phyloP scores from a whole-genome alignment of 2,888 invertebrate genomes.

The Eurytoma californica region DNA sequence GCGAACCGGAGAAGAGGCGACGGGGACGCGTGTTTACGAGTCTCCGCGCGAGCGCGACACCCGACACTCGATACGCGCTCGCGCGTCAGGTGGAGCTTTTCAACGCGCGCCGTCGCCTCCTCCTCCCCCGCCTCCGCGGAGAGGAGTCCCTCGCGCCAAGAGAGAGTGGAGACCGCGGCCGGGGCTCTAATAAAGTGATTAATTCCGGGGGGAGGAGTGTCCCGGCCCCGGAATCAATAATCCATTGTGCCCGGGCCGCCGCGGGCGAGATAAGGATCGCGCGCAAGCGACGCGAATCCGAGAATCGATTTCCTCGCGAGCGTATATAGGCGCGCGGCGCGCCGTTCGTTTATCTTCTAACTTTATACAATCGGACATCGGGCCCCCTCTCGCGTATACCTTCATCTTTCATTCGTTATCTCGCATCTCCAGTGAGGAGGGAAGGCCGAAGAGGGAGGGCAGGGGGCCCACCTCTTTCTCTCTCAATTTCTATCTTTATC shows the following conservation, averaged over 20 bases:
- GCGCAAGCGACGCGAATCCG: constrained; percentile 46
- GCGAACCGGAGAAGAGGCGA: neutral
- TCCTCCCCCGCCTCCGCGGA: constrained; percentile 6
- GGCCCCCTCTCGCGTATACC: constrained; percentile 53
- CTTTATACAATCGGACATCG: constrained; percentile 55
- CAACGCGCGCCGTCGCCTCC: constrained; percentile 20
- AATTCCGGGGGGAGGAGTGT: constrained; percentile 14
- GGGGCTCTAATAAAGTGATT: constrained; percentile 52
- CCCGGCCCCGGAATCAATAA: constrained; percentile 46
- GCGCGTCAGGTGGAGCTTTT: constrained; percentile 20
- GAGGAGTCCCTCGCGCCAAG: neutral
- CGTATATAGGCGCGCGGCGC: constrained; percentile 6
- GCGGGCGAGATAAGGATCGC: constrained; percentile 46
- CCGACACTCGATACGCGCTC: constrained; percentile 16
- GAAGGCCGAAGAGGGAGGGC: too few relatives aligned
- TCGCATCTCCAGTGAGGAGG: constrained; percentile 30
- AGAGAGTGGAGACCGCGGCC: too few relatives aligned
- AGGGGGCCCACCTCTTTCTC: neutral
- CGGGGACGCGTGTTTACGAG: constrained; percentile 13
- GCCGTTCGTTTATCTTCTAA: constrained; percentile 49
- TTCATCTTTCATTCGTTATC: constrained; percentile 58
- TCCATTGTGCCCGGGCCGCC: constrained; percentile 38
- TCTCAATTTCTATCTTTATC: constrained; percentile 51
- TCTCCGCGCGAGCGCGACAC: neutral
- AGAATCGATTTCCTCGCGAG: constrained; percentile 53